Evolutionary conservation across 2,797 vertebrate genomes (phyloP).

Genomic region (Danio choprae): DNA sequence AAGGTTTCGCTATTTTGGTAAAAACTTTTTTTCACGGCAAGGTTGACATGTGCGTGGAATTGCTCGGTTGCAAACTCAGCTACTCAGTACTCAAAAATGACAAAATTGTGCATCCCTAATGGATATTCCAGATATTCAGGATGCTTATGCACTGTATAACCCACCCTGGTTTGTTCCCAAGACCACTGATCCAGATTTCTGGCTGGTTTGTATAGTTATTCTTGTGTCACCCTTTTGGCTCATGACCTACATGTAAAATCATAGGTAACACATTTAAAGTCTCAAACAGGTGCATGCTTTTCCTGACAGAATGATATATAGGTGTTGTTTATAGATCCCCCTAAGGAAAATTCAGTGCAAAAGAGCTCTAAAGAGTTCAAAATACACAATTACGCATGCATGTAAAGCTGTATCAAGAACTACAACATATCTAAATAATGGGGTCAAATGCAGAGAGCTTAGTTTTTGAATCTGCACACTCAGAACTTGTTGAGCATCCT

Average conservation of each 20-base stretch:
- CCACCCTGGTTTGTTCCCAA: neutral
- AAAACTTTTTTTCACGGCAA: too few species aligned
- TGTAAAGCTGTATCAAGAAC: neutral
- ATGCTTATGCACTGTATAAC: neutral
- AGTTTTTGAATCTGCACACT: slow-evolving; percentile 4
- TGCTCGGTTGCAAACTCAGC: neutral
- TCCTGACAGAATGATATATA: slow-evolving; percentile 8
- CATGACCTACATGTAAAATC: slow-evolving; percentile 17
- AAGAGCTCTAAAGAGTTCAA: neutral
- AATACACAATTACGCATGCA: neutral
- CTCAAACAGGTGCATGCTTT: slow-evolving; percentile 17
- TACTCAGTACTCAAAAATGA: neutral
- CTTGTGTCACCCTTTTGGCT: neutral
- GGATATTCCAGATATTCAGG: neutral
- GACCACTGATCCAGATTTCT: slow-evolving; percentile 21
- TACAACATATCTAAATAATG: neutral
- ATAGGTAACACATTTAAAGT: slow-evolving; percentile 6
- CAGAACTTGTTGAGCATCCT: neutral
- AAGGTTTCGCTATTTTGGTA: too few species aligned
- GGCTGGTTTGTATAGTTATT: slow-evolving; percentile 7
- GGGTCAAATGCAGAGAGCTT: neutral
- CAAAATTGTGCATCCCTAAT: neutral
- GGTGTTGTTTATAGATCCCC: slow-evolving; percentile 2
- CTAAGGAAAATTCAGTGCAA: neutral
- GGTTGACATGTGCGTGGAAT: too few species aligned